These are phyloP conservation scores for Mus caroli DNA, from an alignment of 2,797 vertebrate genomes.

Conservation along the genomic window DNA sequence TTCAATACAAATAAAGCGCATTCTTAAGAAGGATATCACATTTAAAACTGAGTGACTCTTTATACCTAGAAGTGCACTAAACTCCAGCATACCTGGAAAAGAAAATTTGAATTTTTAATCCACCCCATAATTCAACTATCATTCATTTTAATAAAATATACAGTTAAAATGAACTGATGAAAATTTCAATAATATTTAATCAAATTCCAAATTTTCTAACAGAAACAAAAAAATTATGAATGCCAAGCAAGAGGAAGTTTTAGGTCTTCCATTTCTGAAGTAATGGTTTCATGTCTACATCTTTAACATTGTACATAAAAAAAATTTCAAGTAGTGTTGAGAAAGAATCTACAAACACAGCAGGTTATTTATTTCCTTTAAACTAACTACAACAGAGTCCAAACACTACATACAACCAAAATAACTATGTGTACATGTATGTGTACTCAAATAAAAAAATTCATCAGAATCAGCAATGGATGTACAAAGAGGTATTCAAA, in stretches of 20 bases:
- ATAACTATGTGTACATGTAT: background rate
- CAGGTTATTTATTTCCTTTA: background rate
- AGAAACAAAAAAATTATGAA: slow-evolving; percentile 44
- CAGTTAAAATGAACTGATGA: slow-evolving; percentile 36
- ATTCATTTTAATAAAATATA: slow-evolving; percentile 51
- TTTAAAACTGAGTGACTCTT: slow-evolving; percentile 39
- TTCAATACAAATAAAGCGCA: slow-evolving; percentile 53
- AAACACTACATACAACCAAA: slow-evolving; percentile 19
- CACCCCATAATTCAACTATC: slow-evolving; percentile 20
- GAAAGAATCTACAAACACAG: slow-evolving; percentile 6
- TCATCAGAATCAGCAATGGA: too few relatives aligned
- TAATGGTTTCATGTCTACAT: background rate
- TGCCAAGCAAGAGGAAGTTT: background rate
- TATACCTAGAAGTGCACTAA: background rate
- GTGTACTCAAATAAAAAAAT: background rate
- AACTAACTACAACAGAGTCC: slow-evolving; percentile 33
- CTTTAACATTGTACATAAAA: slow-evolving; percentile 13
- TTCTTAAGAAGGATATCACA: slow-evolving; percentile 37
- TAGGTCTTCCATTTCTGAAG: background rate
- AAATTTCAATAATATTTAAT: slow-evolving; percentile 16
- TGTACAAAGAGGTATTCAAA: background rate
- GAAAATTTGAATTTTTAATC: slow-evolving; percentile 37
- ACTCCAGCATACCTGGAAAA: slow-evolving; percentile 15
- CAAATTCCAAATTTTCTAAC: slow-evolving; percentile 1
- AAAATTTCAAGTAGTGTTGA: background rate